Conservation (phyloP, 2,797 vertebrate species). For the Gobio occitaniae region DNA sequence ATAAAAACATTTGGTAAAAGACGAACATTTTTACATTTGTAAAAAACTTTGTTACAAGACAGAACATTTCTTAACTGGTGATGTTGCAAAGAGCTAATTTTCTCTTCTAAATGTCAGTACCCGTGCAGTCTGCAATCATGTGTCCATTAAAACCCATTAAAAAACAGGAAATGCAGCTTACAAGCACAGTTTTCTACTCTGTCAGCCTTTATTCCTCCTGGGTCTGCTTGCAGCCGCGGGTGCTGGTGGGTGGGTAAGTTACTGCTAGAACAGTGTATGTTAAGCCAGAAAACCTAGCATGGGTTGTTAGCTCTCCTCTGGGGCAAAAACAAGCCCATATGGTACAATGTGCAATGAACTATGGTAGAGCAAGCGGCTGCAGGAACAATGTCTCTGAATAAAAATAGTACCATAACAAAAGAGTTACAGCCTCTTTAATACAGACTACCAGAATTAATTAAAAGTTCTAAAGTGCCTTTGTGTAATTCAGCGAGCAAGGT, state of each 20-base stretch:
- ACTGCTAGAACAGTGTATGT: slow-evolving; percentile 27
- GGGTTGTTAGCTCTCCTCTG: slow-evolving; percentile 45
- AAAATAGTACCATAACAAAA: slow-evolving; percentile 14
- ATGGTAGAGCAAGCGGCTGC: slow-evolving; percentile 20
- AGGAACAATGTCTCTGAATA: slow-evolving; percentile 11
- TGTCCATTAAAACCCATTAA: not conserved
- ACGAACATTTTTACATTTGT: no score
- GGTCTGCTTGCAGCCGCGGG: not conserved
- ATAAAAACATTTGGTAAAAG: not conserved
- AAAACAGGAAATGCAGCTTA: slow-evolving; percentile 14
- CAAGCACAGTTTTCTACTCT: not conserved
- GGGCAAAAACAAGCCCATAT: slow-evolving; percentile 52
- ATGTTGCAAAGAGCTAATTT: not conserved
- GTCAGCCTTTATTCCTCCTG: slow-evolving; percentile 53
- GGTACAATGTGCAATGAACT: slow-evolving; percentile 39
- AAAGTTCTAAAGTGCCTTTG: not conserved
- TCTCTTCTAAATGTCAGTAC: not conserved
- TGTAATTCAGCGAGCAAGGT: not conserved
- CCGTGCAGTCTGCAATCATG: not conserved
- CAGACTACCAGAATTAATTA: not conserved
- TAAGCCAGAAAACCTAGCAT: slow-evolving; percentile 41
- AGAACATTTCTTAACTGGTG: not conserved
- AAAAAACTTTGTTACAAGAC: not conserved
- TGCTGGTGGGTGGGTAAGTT: slow-evolving; percentile 14
- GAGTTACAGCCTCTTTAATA: not conserved